Evolutionary conservation across 2,113 vertebrate species (phyloP).

Genomic region (Seriola rivoliana): DNA sequence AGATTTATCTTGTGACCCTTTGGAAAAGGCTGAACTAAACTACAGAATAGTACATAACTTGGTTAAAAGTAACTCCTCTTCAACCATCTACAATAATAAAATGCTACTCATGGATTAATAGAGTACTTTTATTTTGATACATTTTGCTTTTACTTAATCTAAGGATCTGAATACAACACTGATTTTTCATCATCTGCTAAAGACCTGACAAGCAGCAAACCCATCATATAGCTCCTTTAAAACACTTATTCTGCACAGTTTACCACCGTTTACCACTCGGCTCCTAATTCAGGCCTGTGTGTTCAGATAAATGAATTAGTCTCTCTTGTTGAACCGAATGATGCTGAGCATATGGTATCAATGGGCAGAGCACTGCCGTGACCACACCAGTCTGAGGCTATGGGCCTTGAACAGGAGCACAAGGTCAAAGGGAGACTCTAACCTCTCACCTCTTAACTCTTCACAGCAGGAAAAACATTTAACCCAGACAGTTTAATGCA

Average conservation of each 20-base stretch:
- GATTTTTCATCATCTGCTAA: neutral
- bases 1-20: neutral
- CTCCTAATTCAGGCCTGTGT: slow-evolving; percentile 14
- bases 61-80: neutral
- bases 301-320: neutral
- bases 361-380: neutral
- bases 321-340: slow-evolving; percentile 4
- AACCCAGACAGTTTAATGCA: neutral
- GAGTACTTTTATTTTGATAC: neutral
- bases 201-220: neutral
- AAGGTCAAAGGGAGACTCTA: slow-evolving; percentile 20
- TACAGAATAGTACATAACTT: no score
- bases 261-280: neutral
- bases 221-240: neutral
- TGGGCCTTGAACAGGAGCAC: slow-evolving; percentile 1
- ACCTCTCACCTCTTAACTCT: slow-evolving; percentile 34
- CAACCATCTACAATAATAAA: neutral
- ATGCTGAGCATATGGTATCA: slow-evolving; percentile 38
- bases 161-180: neutral
- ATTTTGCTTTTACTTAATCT: neutral
- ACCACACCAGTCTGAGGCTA: slow-evolving; percentile 12
- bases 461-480: slow-evolving; percentile 23
- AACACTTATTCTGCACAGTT: neutral
- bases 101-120: neutral
- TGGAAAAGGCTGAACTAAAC: neutral